These are phyloP conservation scores for Scaeva pyrastri DNA, from an alignment of 2,888 invertebrate species.

Conservation along the genomic window DNA sequence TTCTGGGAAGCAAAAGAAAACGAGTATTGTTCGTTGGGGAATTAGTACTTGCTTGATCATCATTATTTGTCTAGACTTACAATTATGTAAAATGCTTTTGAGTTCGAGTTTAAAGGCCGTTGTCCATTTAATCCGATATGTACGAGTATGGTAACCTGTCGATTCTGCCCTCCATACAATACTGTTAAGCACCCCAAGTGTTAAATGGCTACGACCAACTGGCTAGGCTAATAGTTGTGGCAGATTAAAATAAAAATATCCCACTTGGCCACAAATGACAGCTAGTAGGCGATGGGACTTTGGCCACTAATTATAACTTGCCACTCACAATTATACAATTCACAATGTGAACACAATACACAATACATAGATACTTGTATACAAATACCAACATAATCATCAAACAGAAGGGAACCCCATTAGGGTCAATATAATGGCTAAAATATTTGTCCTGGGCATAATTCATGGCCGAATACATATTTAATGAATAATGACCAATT, in stretches of 20 bases:
- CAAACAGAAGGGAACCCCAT: conserved; percentile 19
- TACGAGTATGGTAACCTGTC: background rate
- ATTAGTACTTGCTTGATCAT: background rate
- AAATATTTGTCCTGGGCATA: conserved; percentile 63
- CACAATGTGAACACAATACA: conserved; percentile 19
- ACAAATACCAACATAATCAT: conserved; percentile 3
- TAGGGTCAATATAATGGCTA: conserved; percentile 53
- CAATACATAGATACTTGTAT: background rate
- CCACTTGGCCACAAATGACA: background rate
- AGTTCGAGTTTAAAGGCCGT: conserved; percentile 9
- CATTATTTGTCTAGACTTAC: conserved; percentile 54
- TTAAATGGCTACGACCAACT: background rate
- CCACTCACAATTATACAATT: conserved; percentile 41
- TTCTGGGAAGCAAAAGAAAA: background rate
- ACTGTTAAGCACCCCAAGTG: background rate
- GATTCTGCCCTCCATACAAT: background rate
- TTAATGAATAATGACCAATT: conserved; percentile 64
- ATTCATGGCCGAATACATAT: conserved; percentile 54
- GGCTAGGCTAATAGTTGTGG: conserved; percentile 26
- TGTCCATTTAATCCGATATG: conserved; percentile 58
- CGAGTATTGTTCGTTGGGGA: background rate
- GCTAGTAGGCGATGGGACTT: no score
- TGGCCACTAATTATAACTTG: conserved; percentile 37
- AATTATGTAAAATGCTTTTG: background rate
- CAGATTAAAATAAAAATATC: conserved; percentile 41